A percentile compares a stretch with the other conserved stretches of the same genome.
Evolutionary conservation across 2,113 vertebrate species (phyloP).

Genomic region (Strix uralensis): DNA sequence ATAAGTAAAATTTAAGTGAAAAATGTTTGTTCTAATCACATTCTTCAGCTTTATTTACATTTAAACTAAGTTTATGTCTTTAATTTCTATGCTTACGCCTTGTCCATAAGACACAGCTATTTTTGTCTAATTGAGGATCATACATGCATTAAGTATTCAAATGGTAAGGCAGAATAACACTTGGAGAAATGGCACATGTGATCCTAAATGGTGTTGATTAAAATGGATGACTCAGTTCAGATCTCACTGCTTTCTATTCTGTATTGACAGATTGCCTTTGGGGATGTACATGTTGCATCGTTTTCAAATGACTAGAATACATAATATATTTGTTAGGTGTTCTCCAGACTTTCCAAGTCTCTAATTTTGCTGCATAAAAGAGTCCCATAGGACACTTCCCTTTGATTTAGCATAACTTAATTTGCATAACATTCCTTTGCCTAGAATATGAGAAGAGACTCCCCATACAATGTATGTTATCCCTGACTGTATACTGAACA

Average conservation of each 20-base stretch:
- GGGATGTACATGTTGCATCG: background rate
- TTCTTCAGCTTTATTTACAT: background rate
- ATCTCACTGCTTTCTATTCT: background rate
- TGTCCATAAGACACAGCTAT: background rate
- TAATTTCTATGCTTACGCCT: background rate
- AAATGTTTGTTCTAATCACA: background rate
- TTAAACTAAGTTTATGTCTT: background rate
- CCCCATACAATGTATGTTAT: background rate
- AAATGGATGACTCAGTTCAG: background rate
- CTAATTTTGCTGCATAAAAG: background rate
- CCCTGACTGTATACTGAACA: background rate
- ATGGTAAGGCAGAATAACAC: background rate
- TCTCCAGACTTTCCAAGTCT: background rate
- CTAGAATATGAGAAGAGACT: background rate
- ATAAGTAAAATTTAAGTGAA: background rate
- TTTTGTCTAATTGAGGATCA: background rate
- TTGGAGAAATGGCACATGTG: background rate
- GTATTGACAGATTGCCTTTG: background rate
- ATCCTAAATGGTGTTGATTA: background rate
- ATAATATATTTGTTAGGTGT: background rate
- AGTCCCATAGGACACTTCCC: background rate
- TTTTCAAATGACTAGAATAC: background rate
- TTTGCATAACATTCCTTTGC: background rate
- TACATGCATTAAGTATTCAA: background rate
- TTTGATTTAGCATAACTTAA: background rate